These are phyloP conservation scores for Bucorvus abyssinicus DNA, from an alignment of 2,797 vertebrate genomes.

Conservation along the genomic window DNA sequence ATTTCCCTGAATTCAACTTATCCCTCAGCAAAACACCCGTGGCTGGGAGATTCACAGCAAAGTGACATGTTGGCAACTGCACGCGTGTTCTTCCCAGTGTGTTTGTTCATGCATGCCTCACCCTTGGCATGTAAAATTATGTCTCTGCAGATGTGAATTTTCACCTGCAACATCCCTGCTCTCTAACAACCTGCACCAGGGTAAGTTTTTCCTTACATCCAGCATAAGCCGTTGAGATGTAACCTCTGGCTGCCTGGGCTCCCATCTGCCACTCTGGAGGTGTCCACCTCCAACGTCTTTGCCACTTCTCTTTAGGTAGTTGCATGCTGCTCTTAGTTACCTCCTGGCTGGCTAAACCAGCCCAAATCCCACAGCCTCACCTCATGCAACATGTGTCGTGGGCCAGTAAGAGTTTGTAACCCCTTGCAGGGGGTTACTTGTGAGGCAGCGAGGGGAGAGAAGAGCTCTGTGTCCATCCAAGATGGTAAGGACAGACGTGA, in stretches of 20 bases:
- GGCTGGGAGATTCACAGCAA: neutral
- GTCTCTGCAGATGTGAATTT: neutral
- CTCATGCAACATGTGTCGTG: accelerated
- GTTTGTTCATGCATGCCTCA: neutral
- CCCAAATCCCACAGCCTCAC: neutral
- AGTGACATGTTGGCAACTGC: neutral
- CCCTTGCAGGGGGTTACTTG: neutral
- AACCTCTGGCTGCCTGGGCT: neutral
- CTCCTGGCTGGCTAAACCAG: neutral
- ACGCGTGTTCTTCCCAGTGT: accelerated
- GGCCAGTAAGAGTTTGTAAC: neutral
- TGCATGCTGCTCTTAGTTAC: neutral
- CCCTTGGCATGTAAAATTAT: accelerated
- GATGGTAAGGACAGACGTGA: neutral
- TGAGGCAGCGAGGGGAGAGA: accelerated
- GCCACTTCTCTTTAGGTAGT: neutral
- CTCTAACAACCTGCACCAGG: neutral
- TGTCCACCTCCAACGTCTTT: neutral
- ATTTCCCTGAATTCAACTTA: neutral
- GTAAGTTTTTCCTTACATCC: neutral
- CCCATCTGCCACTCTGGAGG: neutral
- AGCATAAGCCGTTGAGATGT: neutral
- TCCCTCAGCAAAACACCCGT: neutral
- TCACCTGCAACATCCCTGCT: neutral
- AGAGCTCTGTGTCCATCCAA: neutral